Conservation (phyloP, 2,797 vertebrate species). For the Pipistrellus kuhlii region DNA sequence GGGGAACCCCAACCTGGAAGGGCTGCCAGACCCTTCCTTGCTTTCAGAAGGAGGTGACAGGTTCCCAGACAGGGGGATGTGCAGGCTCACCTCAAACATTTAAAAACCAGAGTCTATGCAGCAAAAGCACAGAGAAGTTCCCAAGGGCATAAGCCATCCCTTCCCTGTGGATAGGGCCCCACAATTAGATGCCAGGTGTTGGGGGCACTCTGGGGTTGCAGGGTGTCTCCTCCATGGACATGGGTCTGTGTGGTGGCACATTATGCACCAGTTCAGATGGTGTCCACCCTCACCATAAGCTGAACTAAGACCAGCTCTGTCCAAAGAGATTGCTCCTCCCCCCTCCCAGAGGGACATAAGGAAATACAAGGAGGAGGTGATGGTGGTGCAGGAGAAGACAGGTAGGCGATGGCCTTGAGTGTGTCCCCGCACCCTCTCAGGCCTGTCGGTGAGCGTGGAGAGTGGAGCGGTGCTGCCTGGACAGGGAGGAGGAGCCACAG, state of each 20-base stretch:
- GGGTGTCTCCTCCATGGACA: neutral
- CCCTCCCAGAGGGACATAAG: neutral
- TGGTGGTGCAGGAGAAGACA: neutral
- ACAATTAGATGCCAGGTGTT: neutral
- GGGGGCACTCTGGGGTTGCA: neutral
- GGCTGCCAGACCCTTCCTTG: no score
- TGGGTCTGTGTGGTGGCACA: neutral
- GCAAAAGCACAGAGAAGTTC: neutral
- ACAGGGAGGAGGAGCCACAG: neutral
- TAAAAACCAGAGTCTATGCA: no score
- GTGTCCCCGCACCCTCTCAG: neutral
- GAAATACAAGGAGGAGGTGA: neutral
- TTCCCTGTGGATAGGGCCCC: neutral
- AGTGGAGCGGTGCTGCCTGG: neutral
- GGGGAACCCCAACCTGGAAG: neutral
- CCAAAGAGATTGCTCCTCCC: neutral
- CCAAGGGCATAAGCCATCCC: neutral
- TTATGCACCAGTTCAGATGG: neutral
- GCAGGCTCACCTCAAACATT: neutral
- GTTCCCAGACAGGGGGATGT: neutral
- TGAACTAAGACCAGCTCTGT: neutral
- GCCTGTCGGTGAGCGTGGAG: neutral
- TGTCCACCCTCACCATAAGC: neutral
- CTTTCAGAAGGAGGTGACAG: neutral
- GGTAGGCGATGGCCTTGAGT: neutral